Base-by-base conservation (phyloP, 2,113 vertebrate species). In the Heterotilapia buettikoferi region DNA sequence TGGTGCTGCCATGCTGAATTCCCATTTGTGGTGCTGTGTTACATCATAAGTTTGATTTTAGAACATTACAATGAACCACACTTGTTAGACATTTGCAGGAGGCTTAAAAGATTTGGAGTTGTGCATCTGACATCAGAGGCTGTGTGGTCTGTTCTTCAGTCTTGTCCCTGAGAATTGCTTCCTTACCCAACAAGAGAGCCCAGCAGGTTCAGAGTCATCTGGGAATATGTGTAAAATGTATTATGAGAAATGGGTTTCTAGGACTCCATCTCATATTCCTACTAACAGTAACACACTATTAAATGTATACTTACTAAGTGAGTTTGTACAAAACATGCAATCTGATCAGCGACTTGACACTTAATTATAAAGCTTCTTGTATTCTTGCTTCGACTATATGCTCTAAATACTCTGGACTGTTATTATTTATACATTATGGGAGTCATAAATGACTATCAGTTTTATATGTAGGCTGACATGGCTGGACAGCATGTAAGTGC, bases 191-290 rank as follows among this genome's bases (percentile, higher is more conserved):
- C 80, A 52, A 84, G 89, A 83, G 57, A 76, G 76, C 80, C n/a
- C 73, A 59, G 63, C 45, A 82, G 84, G 80, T 79, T 88, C 10
- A 61, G 87, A 80, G 80, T 88, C 93, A 91, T 9, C 63, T 63
- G 90, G 89, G 91, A 91, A 89, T 82, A 86, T 85, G 87, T 85
- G 52, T 88, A 91, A 88, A 91, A 87, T 93, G 88, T 88, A 90
- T 91, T 85, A 90, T 9, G 9, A 92, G 88, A 94, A 94, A 80
- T 93, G 5, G 93, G 93, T 94, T 95, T 95, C 90, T 94, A 89
- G 94, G 92, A 86, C 93, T 92, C 84, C 19, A 14, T 89, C 76
- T 89, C 38, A 83, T 68, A 79, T 92, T 89, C 76, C 84, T 88
- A 26, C 57, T 57, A 88, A 81, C 85, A 80, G 87, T 16, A 84